A percentile compares a stretch with the other conserved stretches of the same genome.
phyloP scores from a whole-genome alignment of 2,797 vertebrate species.

The Syngnathus rostellatus region DNA sequence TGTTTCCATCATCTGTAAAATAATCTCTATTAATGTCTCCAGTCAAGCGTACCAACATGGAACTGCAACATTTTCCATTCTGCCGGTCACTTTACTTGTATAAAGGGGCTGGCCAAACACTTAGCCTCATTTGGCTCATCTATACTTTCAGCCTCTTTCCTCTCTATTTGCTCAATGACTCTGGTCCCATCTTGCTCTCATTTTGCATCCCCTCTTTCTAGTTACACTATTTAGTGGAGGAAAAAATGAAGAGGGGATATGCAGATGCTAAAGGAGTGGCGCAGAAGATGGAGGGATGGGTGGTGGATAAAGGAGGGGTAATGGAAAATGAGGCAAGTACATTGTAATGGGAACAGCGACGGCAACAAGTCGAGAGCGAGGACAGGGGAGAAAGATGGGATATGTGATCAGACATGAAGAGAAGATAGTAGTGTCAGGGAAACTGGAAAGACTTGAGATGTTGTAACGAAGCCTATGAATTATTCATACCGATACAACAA shows the following conservation, averaged over 20 bases:
- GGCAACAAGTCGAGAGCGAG: neutral
- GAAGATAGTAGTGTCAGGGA: conserved; percentile 28
- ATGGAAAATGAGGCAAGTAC: conserved; percentile 13
- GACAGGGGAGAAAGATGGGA: conserved; percentile 15
- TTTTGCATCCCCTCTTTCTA: conserved; percentile 16
- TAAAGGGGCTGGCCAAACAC: conserved; percentile 28
- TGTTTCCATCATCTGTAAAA: conserved; percentile 2
- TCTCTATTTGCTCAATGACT: conserved; percentile 20
- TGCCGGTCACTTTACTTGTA: conserved; percentile 14
- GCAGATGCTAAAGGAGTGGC: conserved; percentile 19
- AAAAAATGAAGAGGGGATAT: conserved; percentile 17
- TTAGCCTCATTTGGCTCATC: conserved; percentile 5
- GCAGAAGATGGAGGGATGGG: conserved; percentile 13
- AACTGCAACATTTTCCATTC: neutral
- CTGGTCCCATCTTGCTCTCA: conserved; percentile 16
- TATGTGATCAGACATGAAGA: conserved; percentile 28
- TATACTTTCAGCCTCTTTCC: conserved; percentile 8
- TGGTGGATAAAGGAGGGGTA: neutral
- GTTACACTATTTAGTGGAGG: conserved; percentile 30
- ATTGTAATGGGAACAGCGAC: conserved; percentile 6
- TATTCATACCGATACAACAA: conserved; percentile 33
- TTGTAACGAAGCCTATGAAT: conserved; percentile 30
- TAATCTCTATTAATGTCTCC: neutral
- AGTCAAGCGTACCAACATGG: neutral
- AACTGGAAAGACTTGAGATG: conserved; percentile 20